A percentile compares a stretch with the other conserved stretches of the same genome.
Conservation (phyloP, 2,113 vertebrate genomes). For the Pogona vitticeps region DNA sequence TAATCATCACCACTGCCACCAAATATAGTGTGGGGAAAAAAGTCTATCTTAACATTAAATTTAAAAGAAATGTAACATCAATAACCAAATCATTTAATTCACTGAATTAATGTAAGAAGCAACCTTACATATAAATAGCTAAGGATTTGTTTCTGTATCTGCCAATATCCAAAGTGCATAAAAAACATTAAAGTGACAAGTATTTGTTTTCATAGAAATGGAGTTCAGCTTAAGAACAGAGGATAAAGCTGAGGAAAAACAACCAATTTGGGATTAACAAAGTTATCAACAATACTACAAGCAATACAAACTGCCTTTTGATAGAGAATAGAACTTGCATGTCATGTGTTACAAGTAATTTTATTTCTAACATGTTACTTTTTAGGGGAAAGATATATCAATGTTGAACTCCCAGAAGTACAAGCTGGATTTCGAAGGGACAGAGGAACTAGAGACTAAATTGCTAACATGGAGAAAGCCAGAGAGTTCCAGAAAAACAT, state of each 20-base stretch:
- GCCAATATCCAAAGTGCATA: constrained; percentile 5
- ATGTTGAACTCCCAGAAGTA: too few relatives aligned
- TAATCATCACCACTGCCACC: too few relatives aligned
- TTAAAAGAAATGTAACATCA: too few relatives aligned
- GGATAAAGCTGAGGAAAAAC: constrained; percentile 6
- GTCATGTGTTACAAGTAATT: too few relatives aligned
- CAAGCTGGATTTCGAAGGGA: too few relatives aligned
- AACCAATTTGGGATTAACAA: constrained; percentile 9
- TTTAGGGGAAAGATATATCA: too few relatives aligned
- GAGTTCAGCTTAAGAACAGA: constrained; percentile 36
- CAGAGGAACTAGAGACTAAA: too few relatives aligned
- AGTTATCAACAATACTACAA: neutral
- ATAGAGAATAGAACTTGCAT: neutral
- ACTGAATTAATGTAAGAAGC: neutral
- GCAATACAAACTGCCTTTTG: neutral
- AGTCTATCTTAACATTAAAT: too few relatives aligned
- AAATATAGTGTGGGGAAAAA: too few relatives aligned
- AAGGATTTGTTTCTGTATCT: constrained; percentile 16
- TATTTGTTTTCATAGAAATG: constrained; percentile 19
- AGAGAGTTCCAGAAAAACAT: too few relatives aligned
- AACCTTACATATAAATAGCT: constrained; percentile 14
- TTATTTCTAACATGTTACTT: too few relatives aligned
- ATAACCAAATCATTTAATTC: constrained; percentile 9
- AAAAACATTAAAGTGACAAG: constrained; percentile 22
- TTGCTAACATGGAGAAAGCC: too few relatives aligned